phyloP scores from a whole-genome alignment of 2,797 vertebrate species.

The Macropus fuliginosus region DNA sequence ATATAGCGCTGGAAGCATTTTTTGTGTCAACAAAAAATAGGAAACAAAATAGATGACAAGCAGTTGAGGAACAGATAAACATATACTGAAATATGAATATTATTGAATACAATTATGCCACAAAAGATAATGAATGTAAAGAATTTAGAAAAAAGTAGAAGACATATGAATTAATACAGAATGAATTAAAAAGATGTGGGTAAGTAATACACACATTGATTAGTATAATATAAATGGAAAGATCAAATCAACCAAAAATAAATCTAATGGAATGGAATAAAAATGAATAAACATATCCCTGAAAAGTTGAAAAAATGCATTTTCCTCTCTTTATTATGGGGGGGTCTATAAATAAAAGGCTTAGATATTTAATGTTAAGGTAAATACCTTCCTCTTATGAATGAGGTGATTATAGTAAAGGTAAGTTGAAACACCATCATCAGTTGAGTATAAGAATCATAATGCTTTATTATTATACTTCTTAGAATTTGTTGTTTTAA shows the following conservation, averaged over 20 bases:
- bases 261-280: not conserved
- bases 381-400: slow-evolving; percentile 12
- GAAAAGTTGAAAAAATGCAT: slow-evolving; percentile 34
- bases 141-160: not conserved
- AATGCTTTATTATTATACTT: slow-evolving; percentile 1
- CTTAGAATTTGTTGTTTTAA: not conserved
- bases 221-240: not conserved
- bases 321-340: not conserved
- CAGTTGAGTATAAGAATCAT: slow-evolving; percentile 14
- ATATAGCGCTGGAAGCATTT: no score
- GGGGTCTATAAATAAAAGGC: not conserved
- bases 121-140: not conserved
- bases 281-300: slow-evolving; percentile 39
- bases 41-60: no score
- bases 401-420: slow-evolving; percentile 5
- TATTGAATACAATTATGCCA: no score
- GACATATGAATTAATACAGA: not conserved
- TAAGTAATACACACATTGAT: not conserved
- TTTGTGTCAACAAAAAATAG: no score
- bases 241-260: not conserved
- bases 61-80: no score
- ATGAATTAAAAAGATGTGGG: not conserved
- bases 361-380: not conserved
- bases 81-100: no score
- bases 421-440: not conserved